Evolutionary conservation across 2,113 vertebrate species (phyloP).

Genomic region (Physeter macrocephalus): DNA sequence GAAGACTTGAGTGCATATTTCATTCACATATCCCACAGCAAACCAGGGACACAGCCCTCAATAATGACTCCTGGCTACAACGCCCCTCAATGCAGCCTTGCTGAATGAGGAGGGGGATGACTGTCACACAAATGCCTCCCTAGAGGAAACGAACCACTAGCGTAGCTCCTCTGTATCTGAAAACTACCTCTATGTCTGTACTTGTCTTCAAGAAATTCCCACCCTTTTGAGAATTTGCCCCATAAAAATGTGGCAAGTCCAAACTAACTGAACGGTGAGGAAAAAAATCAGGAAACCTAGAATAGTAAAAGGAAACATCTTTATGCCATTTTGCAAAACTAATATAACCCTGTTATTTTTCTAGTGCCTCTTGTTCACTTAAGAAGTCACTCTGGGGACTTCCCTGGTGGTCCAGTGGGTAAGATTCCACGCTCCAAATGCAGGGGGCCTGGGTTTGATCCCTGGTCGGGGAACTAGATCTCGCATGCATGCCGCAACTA

Average conservation of each 20-base stretch:
- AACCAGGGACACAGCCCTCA: not conserved
- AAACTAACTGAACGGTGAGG: not conserved
- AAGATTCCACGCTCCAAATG: too few species aligned
- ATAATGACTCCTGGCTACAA: not conserved
- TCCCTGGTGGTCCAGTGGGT: too few species aligned
- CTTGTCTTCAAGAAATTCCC: not conserved
- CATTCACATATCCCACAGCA: not conserved
- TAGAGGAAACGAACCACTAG: not conserved
- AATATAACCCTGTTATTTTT: not conserved
- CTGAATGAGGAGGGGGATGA: not conserved
- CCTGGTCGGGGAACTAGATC: too few species aligned
- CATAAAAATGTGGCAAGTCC: not conserved
- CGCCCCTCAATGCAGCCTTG: not conserved
- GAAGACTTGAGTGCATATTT: not conserved
- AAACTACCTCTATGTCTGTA: not conserved
- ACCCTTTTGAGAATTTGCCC: not conserved
- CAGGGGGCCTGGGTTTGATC: too few species aligned
- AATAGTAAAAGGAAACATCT: not conserved
- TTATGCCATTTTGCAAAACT: not conserved
- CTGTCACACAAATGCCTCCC: not conserved
- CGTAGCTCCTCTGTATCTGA: not conserved
- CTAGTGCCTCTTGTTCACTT: not conserved
- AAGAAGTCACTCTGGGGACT: not conserved
- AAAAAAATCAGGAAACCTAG: not conserved
- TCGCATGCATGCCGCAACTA: too few species aligned